A percentile compares a stretch with the other conserved stretches of the same genome.
phyloP scores from a whole-genome alignment of 1,140 invertebrate genomes.

The Triops longicaudatus region DNA sequence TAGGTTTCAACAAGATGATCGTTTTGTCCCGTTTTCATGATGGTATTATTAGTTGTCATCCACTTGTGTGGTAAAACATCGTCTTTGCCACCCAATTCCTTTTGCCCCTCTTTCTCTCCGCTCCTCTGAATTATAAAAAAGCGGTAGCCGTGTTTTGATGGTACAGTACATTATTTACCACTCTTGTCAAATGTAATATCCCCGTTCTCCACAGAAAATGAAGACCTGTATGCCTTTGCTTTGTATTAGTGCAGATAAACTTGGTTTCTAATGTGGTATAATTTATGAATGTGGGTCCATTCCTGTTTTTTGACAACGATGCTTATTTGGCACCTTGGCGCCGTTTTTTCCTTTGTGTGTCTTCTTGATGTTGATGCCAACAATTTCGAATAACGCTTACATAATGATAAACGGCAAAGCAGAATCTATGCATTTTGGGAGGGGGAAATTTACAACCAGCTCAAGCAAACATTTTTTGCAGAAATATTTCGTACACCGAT shows the following conservation, averaged over 20 bases:
- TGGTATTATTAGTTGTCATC: conserved; percentile 15
- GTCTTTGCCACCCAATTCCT: neutral
- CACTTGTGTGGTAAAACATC: neutral
- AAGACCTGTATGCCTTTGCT: conserved; percentile 14
- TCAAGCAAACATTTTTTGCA: too few species aligned
- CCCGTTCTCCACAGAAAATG: conserved; percentile 2
- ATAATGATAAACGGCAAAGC: neutral
- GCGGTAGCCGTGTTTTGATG: conserved; percentile 8
- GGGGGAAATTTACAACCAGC: too few species aligned
- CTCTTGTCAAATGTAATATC: conserved; percentile 15
- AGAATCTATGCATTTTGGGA: neutral
- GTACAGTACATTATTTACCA: neutral
- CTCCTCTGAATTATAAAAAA: neutral
- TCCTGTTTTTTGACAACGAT: neutral
- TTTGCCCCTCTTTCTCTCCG: conserved; percentile 5
- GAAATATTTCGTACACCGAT: too few species aligned
- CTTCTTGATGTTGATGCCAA: neutral
- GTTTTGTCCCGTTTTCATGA: neutral
- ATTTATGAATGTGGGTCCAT: conserved; percentile 9
- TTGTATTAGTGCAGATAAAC: conserved; percentile 12
- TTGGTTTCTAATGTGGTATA: conserved; percentile 13
- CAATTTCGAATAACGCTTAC: neutral
- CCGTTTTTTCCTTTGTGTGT: neutral
- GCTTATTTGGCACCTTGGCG: neutral
- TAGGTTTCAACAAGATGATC: neutral